Evolutionary conservation across 2,888 invertebrate genomes (phyloP).

Genomic region (Sinopyrophorus schimmeli): DNA sequence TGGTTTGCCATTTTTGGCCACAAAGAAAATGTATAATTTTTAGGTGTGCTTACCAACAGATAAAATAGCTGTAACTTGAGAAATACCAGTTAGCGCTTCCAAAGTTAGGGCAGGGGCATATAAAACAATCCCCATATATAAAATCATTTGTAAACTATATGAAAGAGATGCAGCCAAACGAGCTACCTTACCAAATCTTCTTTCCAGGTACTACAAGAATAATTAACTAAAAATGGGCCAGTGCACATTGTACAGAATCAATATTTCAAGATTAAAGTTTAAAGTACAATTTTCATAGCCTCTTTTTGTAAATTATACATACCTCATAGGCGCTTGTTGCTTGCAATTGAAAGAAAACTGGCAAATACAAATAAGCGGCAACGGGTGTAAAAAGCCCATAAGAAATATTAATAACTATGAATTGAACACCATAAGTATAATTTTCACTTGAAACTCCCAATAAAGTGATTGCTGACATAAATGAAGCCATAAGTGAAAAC

Average conservation of each 20-base stretch:
- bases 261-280: too few relatives aligned
- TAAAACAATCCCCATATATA: constrained; percentile 89
- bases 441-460: constrained; percentile 89
- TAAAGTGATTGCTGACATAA: constrained; percentile 88
- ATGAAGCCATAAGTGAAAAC: constrained; percentile 90
- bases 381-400: constrained; percentile 78
- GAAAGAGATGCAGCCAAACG: constrained; percentile 79
- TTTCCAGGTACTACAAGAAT: constrained; percentile 77
- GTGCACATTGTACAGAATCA: too few relatives aligned
- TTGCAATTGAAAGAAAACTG: constrained; percentile 82
- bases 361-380: constrained; percentile 75
- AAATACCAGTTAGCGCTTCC: constrained; percentile 81
- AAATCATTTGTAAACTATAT: constrained; percentile 86
- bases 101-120: constrained; percentile 93
- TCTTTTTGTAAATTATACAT: constrained; percentile 30
- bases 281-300: too few relatives aligned
- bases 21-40: constrained; percentile 2
- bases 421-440: constrained; percentile 81
- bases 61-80: constrained; percentile 72
- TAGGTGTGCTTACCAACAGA: constrained; percentile 60
- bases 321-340: constrained; percentile 89
- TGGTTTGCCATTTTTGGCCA: neutral
- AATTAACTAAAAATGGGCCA: too few relatives aligned
- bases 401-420: constrained; percentile 75
- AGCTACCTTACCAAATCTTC: constrained; percentile 77